These are phyloP conservation scores for Steromphala cineraria DNA, from an alignment of 2,888 invertebrate species.

Conservation along the genomic window DNA sequence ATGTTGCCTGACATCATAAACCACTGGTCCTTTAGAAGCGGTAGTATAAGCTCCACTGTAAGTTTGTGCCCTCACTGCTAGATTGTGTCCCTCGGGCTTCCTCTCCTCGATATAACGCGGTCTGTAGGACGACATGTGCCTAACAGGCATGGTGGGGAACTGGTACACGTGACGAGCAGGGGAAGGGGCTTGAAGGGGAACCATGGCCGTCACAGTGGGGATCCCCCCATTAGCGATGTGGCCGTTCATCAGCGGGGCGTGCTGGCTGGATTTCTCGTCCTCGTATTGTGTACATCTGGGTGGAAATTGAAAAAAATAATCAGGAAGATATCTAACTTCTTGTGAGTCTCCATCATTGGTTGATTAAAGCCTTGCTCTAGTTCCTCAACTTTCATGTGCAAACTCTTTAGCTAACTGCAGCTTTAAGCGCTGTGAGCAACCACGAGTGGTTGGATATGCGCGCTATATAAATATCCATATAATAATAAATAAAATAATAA, in stretches of 20 bases:
- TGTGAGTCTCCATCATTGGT: no score
- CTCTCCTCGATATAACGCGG: constrained; percentile 1
- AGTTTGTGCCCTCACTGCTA: background rate
- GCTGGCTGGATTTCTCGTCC: background rate
- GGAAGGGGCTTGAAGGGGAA: background rate
- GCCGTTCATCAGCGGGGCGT: background rate
- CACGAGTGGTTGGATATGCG: no score
- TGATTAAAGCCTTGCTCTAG: no score
- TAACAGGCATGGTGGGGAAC: background rate
- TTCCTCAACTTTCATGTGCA: no score
- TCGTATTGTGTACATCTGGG: background rate
- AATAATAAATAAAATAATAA: no score
- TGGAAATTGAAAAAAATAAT: constrained; percentile 6
- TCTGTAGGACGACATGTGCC: background rate
- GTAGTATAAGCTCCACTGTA: background rate
- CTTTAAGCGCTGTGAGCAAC: no score
- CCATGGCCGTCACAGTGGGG: background rate
- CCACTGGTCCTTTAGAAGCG: background rate
- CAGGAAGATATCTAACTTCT: background rate
- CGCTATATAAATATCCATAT: no score
- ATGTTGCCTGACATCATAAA: background rate
- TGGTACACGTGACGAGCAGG: background rate
- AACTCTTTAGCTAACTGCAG: no score
- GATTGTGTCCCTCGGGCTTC: background rate
- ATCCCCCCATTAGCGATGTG: background rate